These are phyloP conservation scores for Dicrostonyx torquatus DNA, from an alignment of 2,797 vertebrate species.

Conservation along the genomic window DNA sequence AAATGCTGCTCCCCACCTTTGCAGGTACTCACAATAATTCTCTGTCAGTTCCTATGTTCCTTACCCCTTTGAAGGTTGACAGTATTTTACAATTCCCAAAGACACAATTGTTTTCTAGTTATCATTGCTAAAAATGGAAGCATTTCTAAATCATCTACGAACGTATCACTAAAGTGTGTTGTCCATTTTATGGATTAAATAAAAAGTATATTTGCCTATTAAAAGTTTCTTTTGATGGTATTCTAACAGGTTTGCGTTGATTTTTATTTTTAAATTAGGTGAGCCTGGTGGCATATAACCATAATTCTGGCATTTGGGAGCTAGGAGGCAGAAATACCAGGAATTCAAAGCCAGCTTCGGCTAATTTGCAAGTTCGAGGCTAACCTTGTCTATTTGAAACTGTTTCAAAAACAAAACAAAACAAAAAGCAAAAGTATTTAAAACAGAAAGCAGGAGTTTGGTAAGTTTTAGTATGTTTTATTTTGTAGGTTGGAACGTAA, in stretches of 20 bases:
- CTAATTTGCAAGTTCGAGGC: neutral
- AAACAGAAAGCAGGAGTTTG: constrained; percentile 54
- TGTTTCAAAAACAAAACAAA: neutral
- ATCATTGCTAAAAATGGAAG: constrained; percentile 90
- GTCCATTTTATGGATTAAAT: constrained; percentile 76
- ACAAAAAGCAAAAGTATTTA: neutral
- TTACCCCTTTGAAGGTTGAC: constrained; percentile 86
- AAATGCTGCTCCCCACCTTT: constrained; percentile 89
- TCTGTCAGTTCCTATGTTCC: constrained; percentile 89
- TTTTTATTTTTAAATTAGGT: constrained; percentile 69
- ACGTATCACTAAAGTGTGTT: constrained; percentile 88
- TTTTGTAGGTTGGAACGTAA: constrained; percentile 67
- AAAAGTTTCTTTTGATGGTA: constrained; percentile 69
- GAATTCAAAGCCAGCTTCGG: neutral
- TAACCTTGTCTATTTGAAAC: neutral
- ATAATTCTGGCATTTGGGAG: neutral
- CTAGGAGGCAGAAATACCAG: neutral
- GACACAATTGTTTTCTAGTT: constrained; percentile 87
- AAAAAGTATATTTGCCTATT: constrained; percentile 73
- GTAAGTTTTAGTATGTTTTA: constrained; percentile 68
- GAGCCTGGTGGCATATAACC: neutral
- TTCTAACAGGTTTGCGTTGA: constrained; percentile 70
- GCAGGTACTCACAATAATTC: constrained; percentile 87
- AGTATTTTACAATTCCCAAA: constrained; percentile 84
- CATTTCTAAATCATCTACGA: constrained; percentile 88